Percentiles rank a stretch among this genome's conserved stretches.
Evolutionary conservation across 2,113 vertebrate genomes (phyloP).

Genomic region (Silurus meridionalis): DNA sequence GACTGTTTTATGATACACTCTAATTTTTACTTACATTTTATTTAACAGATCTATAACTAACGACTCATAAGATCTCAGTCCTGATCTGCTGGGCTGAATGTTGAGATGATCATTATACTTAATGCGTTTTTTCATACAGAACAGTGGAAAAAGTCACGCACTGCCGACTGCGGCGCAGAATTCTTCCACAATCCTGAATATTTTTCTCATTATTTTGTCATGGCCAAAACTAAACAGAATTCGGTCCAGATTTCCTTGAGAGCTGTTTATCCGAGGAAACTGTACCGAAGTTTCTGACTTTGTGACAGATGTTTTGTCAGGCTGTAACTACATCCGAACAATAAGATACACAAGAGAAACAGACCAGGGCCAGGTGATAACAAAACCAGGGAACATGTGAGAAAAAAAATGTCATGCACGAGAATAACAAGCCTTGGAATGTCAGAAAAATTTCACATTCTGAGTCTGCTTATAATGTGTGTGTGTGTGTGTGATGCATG

Average conservation of each 20-base stretch:
- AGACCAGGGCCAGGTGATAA: background rate
- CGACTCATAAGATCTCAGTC: background rate
- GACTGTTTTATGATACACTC: background rate
- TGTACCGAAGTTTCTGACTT: background rate
- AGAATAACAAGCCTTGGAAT: background rate
- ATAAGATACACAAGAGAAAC: background rate
- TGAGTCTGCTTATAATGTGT: background rate
- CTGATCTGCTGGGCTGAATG: background rate
- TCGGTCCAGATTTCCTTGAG: background rate
- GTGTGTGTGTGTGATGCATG: background rate
- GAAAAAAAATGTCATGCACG: background rate
- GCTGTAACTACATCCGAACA: background rate
- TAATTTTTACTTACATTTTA: background rate
- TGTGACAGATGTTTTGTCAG: background rate
- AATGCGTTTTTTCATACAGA: slow-evolving; percentile 9
- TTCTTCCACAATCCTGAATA: background rate
- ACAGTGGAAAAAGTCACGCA: background rate
- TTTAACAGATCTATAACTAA: background rate
- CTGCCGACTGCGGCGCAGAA: background rate
- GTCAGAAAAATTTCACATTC: background rate
- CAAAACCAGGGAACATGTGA: background rate
- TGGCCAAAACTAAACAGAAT: background rate
- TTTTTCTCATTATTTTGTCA: background rate
- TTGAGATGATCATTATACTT: background rate
- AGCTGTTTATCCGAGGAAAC: background rate